Evolutionary conservation across 2,113 vertebrate genomes (phyloP).

Genomic region (Dipodomys stephensi): DNA sequence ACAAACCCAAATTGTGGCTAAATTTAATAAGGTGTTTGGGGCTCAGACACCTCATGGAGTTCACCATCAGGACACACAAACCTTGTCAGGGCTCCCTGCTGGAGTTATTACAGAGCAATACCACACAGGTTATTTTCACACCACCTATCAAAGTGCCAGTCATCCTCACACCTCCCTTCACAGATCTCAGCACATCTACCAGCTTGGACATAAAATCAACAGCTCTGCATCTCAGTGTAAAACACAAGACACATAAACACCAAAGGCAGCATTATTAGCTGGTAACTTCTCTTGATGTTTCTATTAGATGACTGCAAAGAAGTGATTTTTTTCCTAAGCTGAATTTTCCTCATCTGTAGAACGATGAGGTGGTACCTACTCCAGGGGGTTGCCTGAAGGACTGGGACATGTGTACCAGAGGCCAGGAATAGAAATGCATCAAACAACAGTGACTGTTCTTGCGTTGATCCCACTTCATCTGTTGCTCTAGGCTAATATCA

Average conservation of each 20-base stretch:
- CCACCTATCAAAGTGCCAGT: neutral
- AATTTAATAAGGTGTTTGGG: neutral
- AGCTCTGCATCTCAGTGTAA: neutral
- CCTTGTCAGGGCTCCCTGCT: slow-evolving; percentile 49
- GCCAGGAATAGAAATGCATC: too few relatives aligned
- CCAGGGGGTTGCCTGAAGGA: neutral
- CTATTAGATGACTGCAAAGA: neutral
- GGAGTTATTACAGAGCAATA: slow-evolving; percentile 1
- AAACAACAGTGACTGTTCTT: neutral
- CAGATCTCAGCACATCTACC: slow-evolving; percentile 35
- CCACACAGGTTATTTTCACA: neutral
- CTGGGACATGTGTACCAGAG: neutral
- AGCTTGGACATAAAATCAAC: neutral
- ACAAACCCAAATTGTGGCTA: slow-evolving; percentile 49
- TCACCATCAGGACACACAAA: slow-evolving; percentile 13
- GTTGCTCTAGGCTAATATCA: neutral
- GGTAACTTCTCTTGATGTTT: neutral
- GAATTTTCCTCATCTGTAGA: neutral
- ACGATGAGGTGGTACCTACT: neutral
- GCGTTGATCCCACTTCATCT: neutral
- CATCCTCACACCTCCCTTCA: neutral
- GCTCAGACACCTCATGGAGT: slow-evolving; percentile 23
- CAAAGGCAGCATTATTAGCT: neutral
- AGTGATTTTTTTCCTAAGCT: neutral
- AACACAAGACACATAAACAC: neutral